Percentiles rank a stretch among this genome's conserved stretches.
Evolutionary conservation across 2,113 vertebrate species (phyloP).

Genomic region (Elanus axillaris): DNA sequence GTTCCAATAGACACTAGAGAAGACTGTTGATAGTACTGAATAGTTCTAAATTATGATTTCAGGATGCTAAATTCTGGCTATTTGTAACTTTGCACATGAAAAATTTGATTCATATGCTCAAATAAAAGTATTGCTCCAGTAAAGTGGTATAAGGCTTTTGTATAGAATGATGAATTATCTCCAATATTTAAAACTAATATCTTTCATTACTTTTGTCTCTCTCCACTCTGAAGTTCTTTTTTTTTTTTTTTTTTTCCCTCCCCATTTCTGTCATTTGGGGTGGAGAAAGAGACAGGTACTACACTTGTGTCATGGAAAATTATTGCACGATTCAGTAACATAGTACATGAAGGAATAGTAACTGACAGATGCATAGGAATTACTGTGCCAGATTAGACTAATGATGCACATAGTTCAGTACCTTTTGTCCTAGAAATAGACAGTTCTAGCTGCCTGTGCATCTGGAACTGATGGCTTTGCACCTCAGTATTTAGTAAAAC

Average conservation of each 20-base stretch:
- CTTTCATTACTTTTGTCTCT: not conserved
- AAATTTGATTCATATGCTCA: not conserved
- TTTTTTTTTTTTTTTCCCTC: not conserved
- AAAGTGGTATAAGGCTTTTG: conserved; percentile 2
- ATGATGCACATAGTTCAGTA: not conserved
- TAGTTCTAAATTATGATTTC: not conserved
- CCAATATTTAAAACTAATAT: conserved; percentile 37
- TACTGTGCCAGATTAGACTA: not conserved
- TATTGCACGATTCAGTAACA: not conserved
- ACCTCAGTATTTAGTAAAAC: not conserved
- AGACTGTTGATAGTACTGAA: conserved; percentile 32
- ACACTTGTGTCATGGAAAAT: not conserved
- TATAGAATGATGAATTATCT: not conserved
- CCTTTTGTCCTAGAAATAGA: not conserved
- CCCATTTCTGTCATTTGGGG: not conserved
- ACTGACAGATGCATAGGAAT: not conserved
- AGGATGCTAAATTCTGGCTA: conserved; percentile 1
- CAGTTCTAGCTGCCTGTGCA: not conserved
- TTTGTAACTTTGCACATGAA: not conserved
- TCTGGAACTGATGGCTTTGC: not conserved
- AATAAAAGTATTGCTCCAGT: not conserved
- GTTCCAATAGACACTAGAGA: conserved; percentile 18
- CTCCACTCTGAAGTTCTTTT: not conserved
- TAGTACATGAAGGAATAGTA: not conserved
- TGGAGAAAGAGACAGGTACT: not conserved